These are phyloP conservation scores for Athalia rosae DNA, from an alignment of 2,888 invertebrate genomes.

Conservation along the genomic window DNA sequence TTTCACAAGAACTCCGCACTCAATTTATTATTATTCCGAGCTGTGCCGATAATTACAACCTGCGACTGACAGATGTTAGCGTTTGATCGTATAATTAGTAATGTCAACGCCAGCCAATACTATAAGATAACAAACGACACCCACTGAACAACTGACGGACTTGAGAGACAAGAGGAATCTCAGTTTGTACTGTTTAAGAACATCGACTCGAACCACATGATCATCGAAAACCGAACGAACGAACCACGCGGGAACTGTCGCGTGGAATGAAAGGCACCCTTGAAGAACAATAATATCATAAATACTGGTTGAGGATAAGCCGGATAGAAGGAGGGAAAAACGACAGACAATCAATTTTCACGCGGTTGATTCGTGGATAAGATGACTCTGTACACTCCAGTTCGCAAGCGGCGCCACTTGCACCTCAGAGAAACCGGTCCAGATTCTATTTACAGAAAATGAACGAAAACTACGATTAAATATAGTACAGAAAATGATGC, in stretches of 20 bases:
- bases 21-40: not conserved
- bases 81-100: slow-evolving; percentile 24
- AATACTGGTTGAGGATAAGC: slow-evolving; percentile 26
- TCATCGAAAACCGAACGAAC: slow-evolving; percentile 8
- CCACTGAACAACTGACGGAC: not conserved
- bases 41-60: slow-evolving; percentile 25
- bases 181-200: slow-evolving; percentile 28
- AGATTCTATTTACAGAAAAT: slow-evolving; percentile 36
- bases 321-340: slow-evolving; percentile 31
- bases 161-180: slow-evolving; percentile 18
- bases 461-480: slow-evolving; percentile 29
- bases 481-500: slow-evolving; percentile 27
- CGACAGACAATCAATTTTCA: slow-evolving; percentile 32
- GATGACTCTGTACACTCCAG: slow-evolving; percentile 29
- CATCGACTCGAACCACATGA: not conserved
- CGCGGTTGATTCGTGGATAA: slow-evolving; percentile 34
- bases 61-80: slow-evolving; percentile 29
- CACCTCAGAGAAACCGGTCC: not conserved
- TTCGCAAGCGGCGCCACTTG: slow-evolving; percentile 21
- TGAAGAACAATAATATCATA: slow-evolving; percentile 50
- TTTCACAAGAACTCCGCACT: not conserved
- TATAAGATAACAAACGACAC: not conserved
- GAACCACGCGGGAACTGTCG: slow-evolving; percentile 37
- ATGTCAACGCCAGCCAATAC: slow-evolving; percentile 20
- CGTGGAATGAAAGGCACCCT: slow-evolving; percentile 34